A percentile compares a stretch with the other conserved stretches of the same genome.
phyloP scores from a whole-genome alignment of 1,140 invertebrate genomes.

The Zaprionus vittiger region DNA sequence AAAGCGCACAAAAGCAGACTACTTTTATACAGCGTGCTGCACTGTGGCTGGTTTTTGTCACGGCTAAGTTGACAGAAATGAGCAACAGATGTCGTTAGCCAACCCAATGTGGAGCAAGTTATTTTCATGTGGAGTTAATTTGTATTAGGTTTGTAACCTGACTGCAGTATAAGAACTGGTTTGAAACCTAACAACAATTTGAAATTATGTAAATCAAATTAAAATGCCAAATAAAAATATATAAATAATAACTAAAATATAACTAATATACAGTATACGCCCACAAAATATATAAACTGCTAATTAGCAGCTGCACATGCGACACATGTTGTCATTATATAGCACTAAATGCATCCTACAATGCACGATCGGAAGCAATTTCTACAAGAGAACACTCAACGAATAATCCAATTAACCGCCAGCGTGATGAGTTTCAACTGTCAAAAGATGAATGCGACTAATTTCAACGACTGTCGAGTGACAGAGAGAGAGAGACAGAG shows the following conservation, averaged over 20 bases:
- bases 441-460: conserved; percentile 70
- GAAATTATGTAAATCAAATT: not conserved
- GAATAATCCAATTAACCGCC: conserved; percentile 82
- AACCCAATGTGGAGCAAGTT: not conserved
- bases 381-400: conserved; percentile 49
- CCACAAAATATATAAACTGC: not conserved
- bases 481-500: conserved; percentile 36
- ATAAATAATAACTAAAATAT: not conserved
- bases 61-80: not conserved
- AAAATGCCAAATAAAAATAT: not conserved
- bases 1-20: not conserved
- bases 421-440: conserved; percentile 74
- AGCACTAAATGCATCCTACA: not conserved
- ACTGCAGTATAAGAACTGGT: not conserved
- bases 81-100: not conserved
- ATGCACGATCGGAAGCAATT: conserved; percentile 6
- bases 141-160: not conserved
- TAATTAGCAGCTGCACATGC: conserved; percentile 1
- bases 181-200: not conserved
- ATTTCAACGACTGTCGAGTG: conserved; percentile 48
- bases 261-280: not conserved
- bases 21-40: not conserved
- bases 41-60: not conserved
- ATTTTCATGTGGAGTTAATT: not conserved
- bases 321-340: not conserved